Base-by-base conservation (phyloP, 2,113 vertebrate species). In the Upupa epops region DNA sequence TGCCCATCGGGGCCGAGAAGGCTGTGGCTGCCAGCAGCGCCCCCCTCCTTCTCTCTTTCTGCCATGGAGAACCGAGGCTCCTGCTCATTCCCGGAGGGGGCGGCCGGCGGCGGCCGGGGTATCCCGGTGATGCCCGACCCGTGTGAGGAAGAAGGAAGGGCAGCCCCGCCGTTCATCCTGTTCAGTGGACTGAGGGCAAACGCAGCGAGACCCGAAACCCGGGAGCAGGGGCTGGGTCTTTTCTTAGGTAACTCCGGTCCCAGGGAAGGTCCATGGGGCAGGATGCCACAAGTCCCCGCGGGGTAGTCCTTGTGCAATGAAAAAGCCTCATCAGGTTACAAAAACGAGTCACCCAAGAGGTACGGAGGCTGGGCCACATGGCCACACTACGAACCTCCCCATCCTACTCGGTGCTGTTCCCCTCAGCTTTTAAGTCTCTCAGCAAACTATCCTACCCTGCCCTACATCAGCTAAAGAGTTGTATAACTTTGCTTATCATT, bases 281-380 rank as follows among this genome's bases (percentile, higher is more conserved):
- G 36, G 42, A 34, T 24, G 20, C 11, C 32, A 31, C 26, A 37
- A 52, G 24, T 9, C 66, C n/a, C 54, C 0, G 0, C 0, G 1
- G 7, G 11, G 17, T 48, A 20, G 17, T 18, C 18, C 46, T 48
- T 9, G 46, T 9, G 20, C 17, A 19, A 18, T 48, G 46, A 9
- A 21, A 19, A 48, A 19, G 18, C 46, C 46, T 21, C 46, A 20
- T 48, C 17, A 18, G 19, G 46, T 54, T 45, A 17, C 6, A 46
- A 17, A 63, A 75, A 58, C 6, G 15, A 18, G 5, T 4, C 31
- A 21, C 8, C 48, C 56, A 17, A n/a, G 80, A 55, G 45, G 14
- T n/a, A 5, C n/a, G 52, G 14, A 34, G 51, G 13, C 6, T 52
- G 46, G 8, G 14, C 71, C 2, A 3, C 8, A 1, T 8, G 11